Conservation (phyloP, 2,888 invertebrate species). For the Margaritifera margaritifera region DNA sequence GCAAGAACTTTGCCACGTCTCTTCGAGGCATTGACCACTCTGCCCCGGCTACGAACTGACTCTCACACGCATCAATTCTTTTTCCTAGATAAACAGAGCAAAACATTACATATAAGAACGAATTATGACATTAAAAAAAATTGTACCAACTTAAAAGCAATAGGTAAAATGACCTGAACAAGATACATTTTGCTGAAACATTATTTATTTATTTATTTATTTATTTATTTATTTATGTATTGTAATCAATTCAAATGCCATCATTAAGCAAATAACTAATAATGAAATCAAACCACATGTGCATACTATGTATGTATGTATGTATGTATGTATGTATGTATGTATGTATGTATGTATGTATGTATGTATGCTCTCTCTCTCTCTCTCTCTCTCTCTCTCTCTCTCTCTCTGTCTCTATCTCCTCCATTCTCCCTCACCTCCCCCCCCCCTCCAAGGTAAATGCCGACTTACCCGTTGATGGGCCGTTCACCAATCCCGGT, state of each 20-base stretch:
- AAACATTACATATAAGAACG: not conserved
- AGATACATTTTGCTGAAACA: too few species aligned
- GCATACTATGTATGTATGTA: too few species aligned
- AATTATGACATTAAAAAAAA: not conserved
- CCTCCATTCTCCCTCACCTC: not conserved
- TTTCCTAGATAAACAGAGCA: constrained; percentile 24
- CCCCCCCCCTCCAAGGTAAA: not conserved
- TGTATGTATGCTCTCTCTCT: too few species aligned
- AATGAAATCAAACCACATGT: too few species aligned
- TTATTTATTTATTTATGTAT: too few species aligned
- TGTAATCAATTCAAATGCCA: too few species aligned
- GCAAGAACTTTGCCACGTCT: constrained; percentile 66
- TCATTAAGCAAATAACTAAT: too few species aligned
- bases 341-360: too few species aligned
- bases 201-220: too few species aligned
- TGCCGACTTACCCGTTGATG: constrained; percentile 42
- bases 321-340: too few species aligned
- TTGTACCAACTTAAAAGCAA: constrained; percentile 1
- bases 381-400: not conserved
- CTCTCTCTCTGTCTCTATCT: not conserved
- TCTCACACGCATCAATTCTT: constrained; percentile 35
- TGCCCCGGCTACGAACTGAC: constrained; percentile 33
- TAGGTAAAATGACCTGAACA: not conserved
- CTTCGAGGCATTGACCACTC: constrained; percentile 47
- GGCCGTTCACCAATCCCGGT: constrained; percentile 50